Evolutionary conservation across 2,113 vertebrate genomes (phyloP).

Genomic region (cat (Felis catus)): DNA sequence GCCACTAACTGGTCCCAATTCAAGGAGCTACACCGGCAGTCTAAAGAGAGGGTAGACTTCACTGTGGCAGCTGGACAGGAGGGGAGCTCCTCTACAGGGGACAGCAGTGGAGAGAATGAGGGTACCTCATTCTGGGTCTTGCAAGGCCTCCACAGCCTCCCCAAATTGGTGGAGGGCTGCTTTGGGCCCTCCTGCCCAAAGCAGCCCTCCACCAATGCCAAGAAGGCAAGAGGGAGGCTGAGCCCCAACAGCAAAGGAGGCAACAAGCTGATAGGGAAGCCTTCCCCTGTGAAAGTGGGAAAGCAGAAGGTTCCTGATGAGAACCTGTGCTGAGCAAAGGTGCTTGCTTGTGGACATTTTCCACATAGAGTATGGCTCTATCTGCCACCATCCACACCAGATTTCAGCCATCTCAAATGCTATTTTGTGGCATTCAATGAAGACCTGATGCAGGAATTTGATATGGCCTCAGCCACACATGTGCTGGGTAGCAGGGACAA

Average conservation of each 20-base stretch:
- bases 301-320: constrained; percentile 66
- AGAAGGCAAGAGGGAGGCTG: constrained; percentile 23
- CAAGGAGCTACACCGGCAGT: constrained; percentile 94
- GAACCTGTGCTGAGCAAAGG: constrained; percentile 26
- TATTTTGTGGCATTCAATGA: constrained; percentile 96
- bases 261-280: background rate
- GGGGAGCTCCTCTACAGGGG: constrained; percentile 87
- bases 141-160: constrained; percentile 29
- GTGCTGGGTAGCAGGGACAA: constrained; percentile 84
- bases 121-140: constrained; percentile 84
- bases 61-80: constrained; percentile 87
- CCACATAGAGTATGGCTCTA: constrained; percentile 93
- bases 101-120: constrained; percentile 88
- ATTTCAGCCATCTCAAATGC: constrained; percentile 89
- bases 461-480: constrained; percentile 90
- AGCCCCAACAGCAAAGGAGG: constrained; percentile 15
- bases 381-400: constrained; percentile 87
- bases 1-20: constrained; percentile 93
- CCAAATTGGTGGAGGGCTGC: background rate
- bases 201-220: background rate
- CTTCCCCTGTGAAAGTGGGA: constrained; percentile 6
- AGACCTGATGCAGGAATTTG: constrained; percentile 91
- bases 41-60: constrained; percentile 94
- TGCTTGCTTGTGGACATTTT: constrained; percentile 95
- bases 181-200: background rate